Percentiles rank a stretch among this genome's conserved stretches.
phyloP scores from a whole-genome alignment of 64 coral and sea anemone genomes.

The Astreopora myriophthalma region DNA sequence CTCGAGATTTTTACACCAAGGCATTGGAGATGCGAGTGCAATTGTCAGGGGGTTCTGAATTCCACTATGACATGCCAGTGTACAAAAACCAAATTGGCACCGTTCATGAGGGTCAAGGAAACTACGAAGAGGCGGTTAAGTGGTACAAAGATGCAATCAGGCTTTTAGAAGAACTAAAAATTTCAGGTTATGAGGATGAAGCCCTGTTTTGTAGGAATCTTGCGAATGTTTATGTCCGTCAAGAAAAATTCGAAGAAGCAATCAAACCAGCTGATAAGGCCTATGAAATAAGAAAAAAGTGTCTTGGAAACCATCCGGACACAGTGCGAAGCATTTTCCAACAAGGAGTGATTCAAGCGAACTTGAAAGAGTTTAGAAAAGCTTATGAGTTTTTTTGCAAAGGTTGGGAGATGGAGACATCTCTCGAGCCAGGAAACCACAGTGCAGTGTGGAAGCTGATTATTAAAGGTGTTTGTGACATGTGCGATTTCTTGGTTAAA shows the following conservation, averaged over 20 bases:
- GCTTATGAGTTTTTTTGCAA: slow-evolving; percentile 9
- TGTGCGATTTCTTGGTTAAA: neutral
- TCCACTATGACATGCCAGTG: slow-evolving; percentile 6
- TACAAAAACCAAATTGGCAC: slow-evolving; percentile 43
- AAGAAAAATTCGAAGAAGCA: neutral
- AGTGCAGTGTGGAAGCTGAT: neutral
- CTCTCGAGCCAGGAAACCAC: neutral
- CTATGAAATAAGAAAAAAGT: neutral
- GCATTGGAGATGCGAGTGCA: slow-evolving; percentile 13
- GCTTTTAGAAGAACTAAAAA: slow-evolving; percentile 25
- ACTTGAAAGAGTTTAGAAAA: neutral
- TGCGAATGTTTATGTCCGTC: neutral
- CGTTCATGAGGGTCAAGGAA: neutral
- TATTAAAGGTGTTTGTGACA: neutral
- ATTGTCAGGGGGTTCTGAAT: neutral
- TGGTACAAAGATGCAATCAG: slow-evolving; percentile 49
- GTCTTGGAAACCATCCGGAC: slow-evolving; percentile 6
- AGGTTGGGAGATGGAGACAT: slow-evolving; percentile 52
- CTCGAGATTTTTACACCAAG: slow-evolving; percentile 16
- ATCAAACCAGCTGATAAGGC: slow-evolving; percentile 7
- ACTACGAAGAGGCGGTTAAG: neutral
- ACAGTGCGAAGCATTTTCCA: slow-evolving; percentile 50
- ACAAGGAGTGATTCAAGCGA: neutral
- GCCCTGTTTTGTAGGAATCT: slow-evolving; percentile 32
- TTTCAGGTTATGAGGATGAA: slow-evolving; percentile 1